These are phyloP conservation scores for Brachystomella parvula DNA, from an alignment of 1,140 invertebrate genomes.

Conservation along the genomic window DNA sequence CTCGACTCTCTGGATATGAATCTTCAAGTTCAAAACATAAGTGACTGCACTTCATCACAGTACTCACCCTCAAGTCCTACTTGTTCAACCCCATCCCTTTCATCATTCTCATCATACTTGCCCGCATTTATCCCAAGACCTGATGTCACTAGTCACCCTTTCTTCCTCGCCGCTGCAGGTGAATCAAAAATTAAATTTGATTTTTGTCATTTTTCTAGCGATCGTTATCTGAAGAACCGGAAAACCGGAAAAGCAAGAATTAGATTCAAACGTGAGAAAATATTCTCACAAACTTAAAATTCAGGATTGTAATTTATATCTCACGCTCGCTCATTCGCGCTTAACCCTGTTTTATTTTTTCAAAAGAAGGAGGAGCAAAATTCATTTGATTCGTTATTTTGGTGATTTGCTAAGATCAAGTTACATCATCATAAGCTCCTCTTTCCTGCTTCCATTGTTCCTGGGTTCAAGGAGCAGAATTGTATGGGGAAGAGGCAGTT, in stretches of 20 bases:
- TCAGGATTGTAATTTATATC: too few species aligned
- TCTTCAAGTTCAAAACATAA: constrained; percentile 37
- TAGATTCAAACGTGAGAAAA: too few species aligned
- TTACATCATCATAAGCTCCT: constrained; percentile 14
- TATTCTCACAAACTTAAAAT: too few species aligned
- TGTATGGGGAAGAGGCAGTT: constrained; percentile 34
- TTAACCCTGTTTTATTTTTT: too few species aligned
- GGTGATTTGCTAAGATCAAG: constrained; percentile 20
- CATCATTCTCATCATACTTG: constrained; percentile 37
- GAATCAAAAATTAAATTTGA: constrained; percentile 37
- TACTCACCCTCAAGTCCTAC: constrained; percentile 38
- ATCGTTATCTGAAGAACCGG: too few species aligned
- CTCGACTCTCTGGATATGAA: constrained; percentile 37
- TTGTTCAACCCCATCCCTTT: constrained; percentile 24
- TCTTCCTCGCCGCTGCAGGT: constrained; percentile 47
- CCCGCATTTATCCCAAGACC: constrained; percentile 49
- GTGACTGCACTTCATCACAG: constrained; percentile 42
- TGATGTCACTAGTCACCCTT: constrained; percentile 45
- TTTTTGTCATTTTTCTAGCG: too few species aligned
- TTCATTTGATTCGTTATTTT: constrained; percentile 14
- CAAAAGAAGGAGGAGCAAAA: neutral
- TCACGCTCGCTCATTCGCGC: too few species aligned
- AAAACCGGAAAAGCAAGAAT: too few species aligned
- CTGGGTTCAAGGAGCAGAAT: neutral
- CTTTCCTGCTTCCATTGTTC: neutral